Base-by-base conservation (phyloP, 64 coral and sea anemone genomes). In the Montipora cactus region DNA sequence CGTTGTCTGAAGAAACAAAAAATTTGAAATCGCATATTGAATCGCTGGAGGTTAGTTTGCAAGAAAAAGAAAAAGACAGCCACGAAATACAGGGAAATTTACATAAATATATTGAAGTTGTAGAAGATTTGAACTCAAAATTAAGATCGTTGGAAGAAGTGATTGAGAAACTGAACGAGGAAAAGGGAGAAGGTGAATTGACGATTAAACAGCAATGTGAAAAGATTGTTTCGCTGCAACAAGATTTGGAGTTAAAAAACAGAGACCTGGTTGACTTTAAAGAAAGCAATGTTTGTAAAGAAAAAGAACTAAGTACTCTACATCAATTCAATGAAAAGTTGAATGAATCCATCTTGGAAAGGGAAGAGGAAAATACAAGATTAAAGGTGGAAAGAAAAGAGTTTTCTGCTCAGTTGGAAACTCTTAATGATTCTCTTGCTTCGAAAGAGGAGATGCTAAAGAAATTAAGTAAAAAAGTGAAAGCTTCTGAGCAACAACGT, bases 61-160 rank as follows among this genome's bases (percentile, higher is more conserved):
- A 91, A n/a, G 67, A 88, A 79, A 84, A 91, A 91, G 46, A 48
- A 19, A 90, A 97, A 14, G 89, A 74, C 50, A 87, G 74, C 22
- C 47, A 49, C 14, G 51, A 91, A 22, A 13, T 89, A 25, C 88
- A 97, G 71, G 82, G 76, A 72, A 91, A 92, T 58, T 73, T 97
- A 47, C 92, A 89, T 53, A 89, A 94, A 61, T 83, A 97, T 51
- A 59, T 93, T 22, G 5, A 61, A 75, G 49, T 76, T 18, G 84
- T 61, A 18, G 78, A 87, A 45, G 85, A 74, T 84, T 69, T 96
- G 19, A 93, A 93, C 14, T 70, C 87, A 50, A 70, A 94, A 87
- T 51, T 84, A 53, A 13, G 49, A 47, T 87, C 86, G 28, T 47
- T 71, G 68, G 68, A 71, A 67, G 62, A 67, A 55, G 52, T 46